phyloP scores from a whole-genome alignment of 2,797 vertebrate species.

The Hypotaenidia okinawae region DNA sequence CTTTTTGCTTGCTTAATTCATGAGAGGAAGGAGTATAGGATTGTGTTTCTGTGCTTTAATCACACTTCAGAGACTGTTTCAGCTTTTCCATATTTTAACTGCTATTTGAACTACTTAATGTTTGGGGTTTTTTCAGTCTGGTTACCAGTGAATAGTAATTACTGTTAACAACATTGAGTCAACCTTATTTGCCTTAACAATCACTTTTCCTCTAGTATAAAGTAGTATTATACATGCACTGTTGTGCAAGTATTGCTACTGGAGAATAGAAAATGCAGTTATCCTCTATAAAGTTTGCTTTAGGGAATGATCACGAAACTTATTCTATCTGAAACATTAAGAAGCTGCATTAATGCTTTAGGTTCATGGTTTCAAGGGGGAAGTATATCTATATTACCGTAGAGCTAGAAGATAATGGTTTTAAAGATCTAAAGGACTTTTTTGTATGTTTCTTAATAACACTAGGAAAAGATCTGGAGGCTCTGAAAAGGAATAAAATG shows the following conservation, averaged over 20 bases:
- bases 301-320: neutral
- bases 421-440: neutral
- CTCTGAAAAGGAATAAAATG: neutral
- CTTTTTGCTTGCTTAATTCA: neutral
- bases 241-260: neutral
- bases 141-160: neutral
- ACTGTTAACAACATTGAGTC: neutral
- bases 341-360: neutral
- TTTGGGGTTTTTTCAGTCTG: neutral
- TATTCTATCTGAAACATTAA: neutral
- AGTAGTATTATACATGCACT: neutral
- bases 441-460: neutral
- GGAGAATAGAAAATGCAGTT: neutral
- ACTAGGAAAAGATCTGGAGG: neutral
- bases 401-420: neutral
- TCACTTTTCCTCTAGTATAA: neutral
- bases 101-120: neutral
- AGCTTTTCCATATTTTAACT: neutral
- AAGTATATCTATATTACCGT: neutral
- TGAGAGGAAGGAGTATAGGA: neutral
- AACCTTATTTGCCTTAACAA: neutral
- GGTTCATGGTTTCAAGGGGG: neutral
- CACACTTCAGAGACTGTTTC: neutral
- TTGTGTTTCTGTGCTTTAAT: neutral
- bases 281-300: neutral